A percentile compares a stretch with the other conserved stretches of the same genome.
phyloP scores from a whole-genome alignment of 2,797 vertebrate species.

The Buceros bicornis region DNA sequence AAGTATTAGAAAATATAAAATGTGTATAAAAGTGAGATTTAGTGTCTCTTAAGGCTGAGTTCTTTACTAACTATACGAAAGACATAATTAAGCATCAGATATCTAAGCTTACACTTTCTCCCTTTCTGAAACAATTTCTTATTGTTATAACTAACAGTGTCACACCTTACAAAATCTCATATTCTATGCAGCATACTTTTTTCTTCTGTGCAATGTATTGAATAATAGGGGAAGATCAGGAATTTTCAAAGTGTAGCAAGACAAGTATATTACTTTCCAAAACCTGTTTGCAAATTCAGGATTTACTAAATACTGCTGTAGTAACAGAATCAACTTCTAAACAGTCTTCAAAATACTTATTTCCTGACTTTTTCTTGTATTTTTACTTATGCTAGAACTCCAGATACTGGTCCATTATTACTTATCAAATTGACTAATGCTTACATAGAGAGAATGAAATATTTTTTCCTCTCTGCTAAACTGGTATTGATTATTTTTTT shows the following conservation, averaged over 20 bases:
- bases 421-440: neutral
- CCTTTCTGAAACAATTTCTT: neutral
- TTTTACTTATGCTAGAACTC: neutral
- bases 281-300: neutral
- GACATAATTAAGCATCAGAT: neutral
- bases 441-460: neutral
- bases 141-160: neutral
- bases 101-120: neutral
- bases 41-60: neutral
- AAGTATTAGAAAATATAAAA: neutral
- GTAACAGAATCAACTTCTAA: neutral
- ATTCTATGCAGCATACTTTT: neutral
- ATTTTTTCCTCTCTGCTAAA: neutral
- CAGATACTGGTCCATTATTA: neutral
- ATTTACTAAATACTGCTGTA: neutral
- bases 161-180: accelerated
- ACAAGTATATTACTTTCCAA: neutral
- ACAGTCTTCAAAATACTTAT: neutral
- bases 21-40: neutral
- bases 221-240: neutral
- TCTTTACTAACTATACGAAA: neutral
- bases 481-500: neutral
- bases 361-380: neutral
- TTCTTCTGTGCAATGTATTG: neutral
- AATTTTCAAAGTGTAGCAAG: neutral